Evolutionary conservation across 2,113 vertebrate species (phyloP).

Genomic region (Mystacornis crossleyi): DNA sequence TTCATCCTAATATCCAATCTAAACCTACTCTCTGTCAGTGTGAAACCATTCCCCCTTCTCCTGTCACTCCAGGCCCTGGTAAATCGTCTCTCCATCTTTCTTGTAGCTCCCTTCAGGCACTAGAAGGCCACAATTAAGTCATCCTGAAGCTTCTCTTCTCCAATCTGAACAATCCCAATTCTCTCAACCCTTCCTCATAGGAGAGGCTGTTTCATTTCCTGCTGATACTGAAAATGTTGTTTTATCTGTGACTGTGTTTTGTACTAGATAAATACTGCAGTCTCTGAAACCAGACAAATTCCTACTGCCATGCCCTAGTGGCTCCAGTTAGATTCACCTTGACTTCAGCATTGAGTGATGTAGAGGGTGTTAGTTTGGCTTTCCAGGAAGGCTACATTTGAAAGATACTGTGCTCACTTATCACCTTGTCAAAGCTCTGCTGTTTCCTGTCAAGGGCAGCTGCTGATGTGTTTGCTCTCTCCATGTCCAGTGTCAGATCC

Average conservation of each 20-base stretch:
- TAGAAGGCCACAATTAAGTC: neutral
- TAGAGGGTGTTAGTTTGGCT: neutral
- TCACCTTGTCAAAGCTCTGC: slow-evolving; percentile 86
- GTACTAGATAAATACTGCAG: neutral
- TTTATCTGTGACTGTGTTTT: neutral
- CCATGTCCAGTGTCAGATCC: slow-evolving; percentile 80
- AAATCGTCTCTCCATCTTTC: neutral
- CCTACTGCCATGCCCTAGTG: neutral
- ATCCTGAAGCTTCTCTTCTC: neutral
- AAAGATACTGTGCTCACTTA: neutral
- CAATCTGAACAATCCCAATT: neutral
- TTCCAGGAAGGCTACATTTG: neutral
- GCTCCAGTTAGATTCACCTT: neutral
- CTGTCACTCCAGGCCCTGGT: neutral
- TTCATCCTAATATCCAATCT: neutral
- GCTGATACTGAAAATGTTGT: neutral
- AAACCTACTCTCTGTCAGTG: neutral
- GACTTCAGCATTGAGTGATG: neutral
- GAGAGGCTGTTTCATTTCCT: neutral
- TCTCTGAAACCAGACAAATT: neutral
- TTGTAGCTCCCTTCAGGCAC: neutral
- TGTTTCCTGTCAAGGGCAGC: slow-evolving; percentile 80
- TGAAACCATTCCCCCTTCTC: neutral
- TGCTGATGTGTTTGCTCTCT: slow-evolving; percentile 73
- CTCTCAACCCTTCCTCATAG: neutral